A percentile compares a stretch with the other conserved stretches of the same genome.
Conservation (phyloP, 1,140 invertebrate genomes). For the Dendroctonus valens region DNA sequence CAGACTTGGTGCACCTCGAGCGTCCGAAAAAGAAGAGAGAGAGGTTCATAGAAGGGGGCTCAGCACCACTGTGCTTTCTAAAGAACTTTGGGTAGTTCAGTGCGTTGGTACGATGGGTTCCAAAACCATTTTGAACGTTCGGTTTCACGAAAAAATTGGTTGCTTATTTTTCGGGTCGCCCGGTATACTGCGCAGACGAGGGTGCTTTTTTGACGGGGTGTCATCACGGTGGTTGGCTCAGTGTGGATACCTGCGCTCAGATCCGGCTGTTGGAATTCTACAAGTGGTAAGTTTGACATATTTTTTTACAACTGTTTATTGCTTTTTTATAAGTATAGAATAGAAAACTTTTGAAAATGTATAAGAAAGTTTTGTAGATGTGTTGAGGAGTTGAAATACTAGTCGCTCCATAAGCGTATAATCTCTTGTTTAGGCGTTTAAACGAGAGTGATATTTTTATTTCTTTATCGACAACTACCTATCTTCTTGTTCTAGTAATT, state of each 20-base stretch:
- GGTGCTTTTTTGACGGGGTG: slow-evolving; percentile 3
- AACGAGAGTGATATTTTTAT: too few species aligned
- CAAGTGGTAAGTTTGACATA: slow-evolving; percentile 21
- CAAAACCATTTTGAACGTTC: slow-evolving; percentile 69
- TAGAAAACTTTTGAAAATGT: too few species aligned
- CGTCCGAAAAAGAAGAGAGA: slow-evolving; percentile 2
- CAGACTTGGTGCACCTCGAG: slow-evolving; percentile 20
- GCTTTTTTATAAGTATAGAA: too few species aligned
- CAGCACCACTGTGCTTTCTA: slow-evolving; percentile 27
- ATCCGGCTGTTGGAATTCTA: not conserved
- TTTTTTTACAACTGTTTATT: not conserved
- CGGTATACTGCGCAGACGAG: slow-evolving; percentile 13
- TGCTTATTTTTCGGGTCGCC: slow-evolving; percentile 21
- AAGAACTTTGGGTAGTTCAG: slow-evolving; percentile 49
- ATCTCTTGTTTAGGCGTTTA: too few species aligned
- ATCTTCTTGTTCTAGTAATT: too few species aligned
- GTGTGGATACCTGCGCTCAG: slow-evolving; percentile 19
- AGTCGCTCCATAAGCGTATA: too few species aligned
- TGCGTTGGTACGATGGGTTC: slow-evolving; percentile 72
- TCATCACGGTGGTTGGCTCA: slow-evolving; percentile 4
- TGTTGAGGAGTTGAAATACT: too few species aligned
- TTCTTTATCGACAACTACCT: too few species aligned
- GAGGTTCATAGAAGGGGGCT: slow-evolving; percentile 22
- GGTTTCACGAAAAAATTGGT: slow-evolving; percentile 67
- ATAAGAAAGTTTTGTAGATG: too few species aligned